Evolutionary conservation across 2,113 vertebrate genomes (phyloP).

Genomic region (Grus americana): DNA sequence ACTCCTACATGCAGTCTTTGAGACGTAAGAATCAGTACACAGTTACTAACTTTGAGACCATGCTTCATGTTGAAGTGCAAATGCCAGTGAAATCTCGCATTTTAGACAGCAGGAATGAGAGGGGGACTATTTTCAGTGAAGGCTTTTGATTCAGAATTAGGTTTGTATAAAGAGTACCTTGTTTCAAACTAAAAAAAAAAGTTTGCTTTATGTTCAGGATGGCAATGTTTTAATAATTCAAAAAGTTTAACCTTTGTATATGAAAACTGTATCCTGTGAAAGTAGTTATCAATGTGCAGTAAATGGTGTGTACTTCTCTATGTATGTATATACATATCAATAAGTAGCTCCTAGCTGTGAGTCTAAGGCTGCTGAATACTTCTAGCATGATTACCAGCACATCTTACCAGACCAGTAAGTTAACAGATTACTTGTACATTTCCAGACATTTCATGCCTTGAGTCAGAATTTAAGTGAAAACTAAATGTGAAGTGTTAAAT

Average conservation of each 20-base stretch:
- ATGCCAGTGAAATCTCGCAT: not conserved
- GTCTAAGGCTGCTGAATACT: not conserved
- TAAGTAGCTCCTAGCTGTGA: not conserved
- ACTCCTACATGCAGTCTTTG: not conserved
- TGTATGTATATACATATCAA: not conserved
- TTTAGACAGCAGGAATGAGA: not conserved
- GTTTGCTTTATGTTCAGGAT: not conserved
- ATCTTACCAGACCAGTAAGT: not conserved
- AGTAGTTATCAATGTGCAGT: not conserved
- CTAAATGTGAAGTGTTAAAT: not conserved
- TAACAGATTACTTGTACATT: not conserved
- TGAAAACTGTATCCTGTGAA: not conserved
- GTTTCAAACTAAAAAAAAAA: not conserved
- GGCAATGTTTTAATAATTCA: constrained; percentile 2
- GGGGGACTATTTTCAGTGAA: not conserved
- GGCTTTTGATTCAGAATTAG: constrained; percentile 6
- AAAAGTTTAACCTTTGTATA: not conserved
- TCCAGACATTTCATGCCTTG: not conserved
- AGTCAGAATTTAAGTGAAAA: constrained; percentile 16
- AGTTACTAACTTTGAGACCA: not conserved
- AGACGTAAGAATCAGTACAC: not conserved
- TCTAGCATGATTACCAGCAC: not conserved
- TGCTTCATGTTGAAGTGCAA: constrained; percentile 56
- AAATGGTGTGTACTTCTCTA: not conserved
- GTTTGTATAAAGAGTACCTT: not conserved